These are phyloP conservation scores for Etheostoma perlongum DNA, from an alignment of 2,797 vertebrate species.

Conservation along the genomic window DNA sequence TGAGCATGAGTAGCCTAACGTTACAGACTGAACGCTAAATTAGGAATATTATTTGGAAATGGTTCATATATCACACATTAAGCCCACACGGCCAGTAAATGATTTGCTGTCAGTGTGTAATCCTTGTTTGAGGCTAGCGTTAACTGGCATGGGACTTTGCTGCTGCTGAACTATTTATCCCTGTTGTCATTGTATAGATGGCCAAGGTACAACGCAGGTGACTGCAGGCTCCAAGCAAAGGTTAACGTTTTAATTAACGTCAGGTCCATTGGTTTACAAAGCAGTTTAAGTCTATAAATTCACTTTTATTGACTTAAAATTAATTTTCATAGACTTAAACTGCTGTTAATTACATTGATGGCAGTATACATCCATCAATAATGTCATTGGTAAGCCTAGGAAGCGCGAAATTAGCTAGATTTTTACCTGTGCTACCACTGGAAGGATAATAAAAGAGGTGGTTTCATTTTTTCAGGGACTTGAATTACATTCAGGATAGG, in stretches of 20 bases:
- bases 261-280: not conserved
- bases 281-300: too few species aligned
- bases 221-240: not conserved
- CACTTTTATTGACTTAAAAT: too few species aligned
- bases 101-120: rapidly evolving
- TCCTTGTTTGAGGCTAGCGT: not conserved
- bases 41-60: conserved; percentile 20
- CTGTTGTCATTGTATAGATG: not conserved
- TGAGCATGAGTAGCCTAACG: conserved; percentile 12
- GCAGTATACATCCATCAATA: too few species aligned
- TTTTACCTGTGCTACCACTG: too few species aligned
- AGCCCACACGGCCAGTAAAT: not conserved
- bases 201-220: conserved; percentile 51
- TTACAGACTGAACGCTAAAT: conserved; percentile 7
- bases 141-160: not conserved
- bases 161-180: not conserved
- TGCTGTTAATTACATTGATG: too few species aligned
- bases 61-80: conserved; percentile 15
- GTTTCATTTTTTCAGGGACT: too few species aligned
- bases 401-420: too few species aligned
- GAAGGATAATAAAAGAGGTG: too few species aligned
- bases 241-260: not conserved
- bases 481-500: too few species aligned
- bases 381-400: too few species aligned
- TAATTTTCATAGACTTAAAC: too few species aligned